phyloP scores from a whole-genome alignment of 1,140 invertebrate genomes.

The Manduca sexta region DNA sequence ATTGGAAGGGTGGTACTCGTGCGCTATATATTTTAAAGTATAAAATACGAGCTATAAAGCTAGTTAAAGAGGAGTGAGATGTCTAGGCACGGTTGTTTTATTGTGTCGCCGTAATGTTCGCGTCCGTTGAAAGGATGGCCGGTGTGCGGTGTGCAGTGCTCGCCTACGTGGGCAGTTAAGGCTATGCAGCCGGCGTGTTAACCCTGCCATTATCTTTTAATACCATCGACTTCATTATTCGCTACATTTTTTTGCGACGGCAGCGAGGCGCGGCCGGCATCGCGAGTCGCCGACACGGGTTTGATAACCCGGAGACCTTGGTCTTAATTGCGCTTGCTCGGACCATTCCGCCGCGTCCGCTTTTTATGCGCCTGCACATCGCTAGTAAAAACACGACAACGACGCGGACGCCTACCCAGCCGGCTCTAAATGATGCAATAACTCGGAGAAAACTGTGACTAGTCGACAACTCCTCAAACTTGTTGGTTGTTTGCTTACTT shows the following conservation, averaged over 20 bases:
- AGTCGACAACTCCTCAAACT: slow-evolving; percentile 28
- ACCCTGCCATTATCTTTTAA: slow-evolving; percentile 68
- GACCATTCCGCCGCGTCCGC: slow-evolving; percentile 65
- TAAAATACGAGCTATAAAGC: slow-evolving; percentile 7
- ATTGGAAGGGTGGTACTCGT: too few relatives aligned
- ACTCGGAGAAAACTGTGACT: slow-evolving; percentile 34
- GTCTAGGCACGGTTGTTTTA: slow-evolving; percentile 19
- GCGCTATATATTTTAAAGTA: too few relatives aligned
- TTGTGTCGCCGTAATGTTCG: slow-evolving; percentile 21
- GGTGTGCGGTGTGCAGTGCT: slow-evolving; percentile 12
- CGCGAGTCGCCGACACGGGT: slow-evolving; percentile 57
- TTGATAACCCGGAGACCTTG: slow-evolving; percentile 72
- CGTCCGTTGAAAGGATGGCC: slow-evolving; percentile 24
- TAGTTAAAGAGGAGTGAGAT: slow-evolving; percentile 8
- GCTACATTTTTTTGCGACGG: slow-evolving; percentile 65
- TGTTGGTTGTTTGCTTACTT: slow-evolving; percentile 42
- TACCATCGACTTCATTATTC: slow-evolving; percentile 69
- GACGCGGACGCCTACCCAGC: slow-evolving; percentile 44
- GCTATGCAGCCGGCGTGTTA: slow-evolving; percentile 61
- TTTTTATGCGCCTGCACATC: slow-evolving; percentile 70
- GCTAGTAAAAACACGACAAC: slow-evolving; percentile 66
- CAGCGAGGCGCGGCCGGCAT: slow-evolving; percentile 53
- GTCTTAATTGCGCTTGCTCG: slow-evolving; percentile 70
- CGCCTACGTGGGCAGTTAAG: slow-evolving; percentile 39
- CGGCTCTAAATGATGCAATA: slow-evolving; percentile 50